Evolutionary conservation across 2,888 invertebrate species (phyloP).

Genomic region (Tiphia femorata): DNA sequence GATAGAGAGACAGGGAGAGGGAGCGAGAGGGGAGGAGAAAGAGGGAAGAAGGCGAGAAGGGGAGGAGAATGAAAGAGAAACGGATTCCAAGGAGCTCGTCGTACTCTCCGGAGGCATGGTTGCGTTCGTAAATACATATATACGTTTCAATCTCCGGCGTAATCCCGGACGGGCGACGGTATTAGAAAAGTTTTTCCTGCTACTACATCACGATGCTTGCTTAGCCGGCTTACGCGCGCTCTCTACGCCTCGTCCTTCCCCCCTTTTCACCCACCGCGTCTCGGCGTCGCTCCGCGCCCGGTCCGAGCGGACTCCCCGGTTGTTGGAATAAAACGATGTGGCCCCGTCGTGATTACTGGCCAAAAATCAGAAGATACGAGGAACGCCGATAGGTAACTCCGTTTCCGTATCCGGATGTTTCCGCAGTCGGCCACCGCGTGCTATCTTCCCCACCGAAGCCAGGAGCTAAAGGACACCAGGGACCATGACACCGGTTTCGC

Average conservation of each 20-base stretch:
- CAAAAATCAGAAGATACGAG: slow-evolving; percentile 55
- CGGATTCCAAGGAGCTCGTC: slow-evolving; percentile 25
- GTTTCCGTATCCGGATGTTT: slow-evolving; percentile 54
- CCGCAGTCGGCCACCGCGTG: slow-evolving; percentile 37
- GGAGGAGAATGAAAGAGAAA: slow-evolving; percentile 8
- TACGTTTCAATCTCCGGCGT: slow-evolving; percentile 64
- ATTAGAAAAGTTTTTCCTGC: slow-evolving; percentile 66
- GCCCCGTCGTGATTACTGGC: slow-evolving; percentile 47
- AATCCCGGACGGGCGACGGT: slow-evolving; percentile 63
- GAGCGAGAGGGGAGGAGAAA: neutral
- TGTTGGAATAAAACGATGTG: slow-evolving; percentile 3
- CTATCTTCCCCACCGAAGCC: slow-evolving; percentile 44
- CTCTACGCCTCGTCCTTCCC: slow-evolving; percentile 22
- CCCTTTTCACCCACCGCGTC: slow-evolving; percentile 20
- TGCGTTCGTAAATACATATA: slow-evolving; percentile 59
- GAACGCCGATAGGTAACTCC: slow-evolving; percentile 46
- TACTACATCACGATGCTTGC: slow-evolving; percentile 55
- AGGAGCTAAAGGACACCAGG: slow-evolving; percentile 62
- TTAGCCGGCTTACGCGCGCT: slow-evolving; percentile 46
- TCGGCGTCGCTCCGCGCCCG: too few species aligned
- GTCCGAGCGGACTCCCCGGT: too few species aligned
- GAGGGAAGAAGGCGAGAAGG: neutral
- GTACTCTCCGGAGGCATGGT: slow-evolving; percentile 38
- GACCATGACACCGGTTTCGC: slow-evolving; percentile 55
- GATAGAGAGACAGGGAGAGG: neutral